phyloP scores from a whole-genome alignment of 2,888 invertebrate genomes.

The Drosophila macrothrix region DNA sequence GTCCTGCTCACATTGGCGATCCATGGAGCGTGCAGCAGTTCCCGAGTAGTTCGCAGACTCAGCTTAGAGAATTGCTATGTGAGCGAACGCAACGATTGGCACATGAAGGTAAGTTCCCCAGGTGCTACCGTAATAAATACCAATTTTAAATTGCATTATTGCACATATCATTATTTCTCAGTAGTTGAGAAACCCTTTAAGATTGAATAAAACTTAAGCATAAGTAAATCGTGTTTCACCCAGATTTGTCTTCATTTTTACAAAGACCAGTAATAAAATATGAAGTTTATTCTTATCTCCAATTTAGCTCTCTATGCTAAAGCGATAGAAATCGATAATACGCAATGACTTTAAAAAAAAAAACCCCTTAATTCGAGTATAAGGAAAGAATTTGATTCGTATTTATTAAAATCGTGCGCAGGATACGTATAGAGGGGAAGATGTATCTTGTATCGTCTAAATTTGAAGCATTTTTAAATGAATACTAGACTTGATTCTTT shows the following conservation, averaged over 20 bases:
- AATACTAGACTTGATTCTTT: not conserved
- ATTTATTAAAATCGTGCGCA: not conserved
- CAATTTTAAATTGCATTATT: not conserved
- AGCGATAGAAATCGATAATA: not conserved
- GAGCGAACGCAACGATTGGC: constrained; percentile 44
- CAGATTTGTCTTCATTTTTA: not conserved
- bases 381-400: not conserved
- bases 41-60: constrained; percentile 40
- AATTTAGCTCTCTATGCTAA: not conserved
- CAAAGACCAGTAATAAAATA: not conserved
- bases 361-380: too few species aligned
- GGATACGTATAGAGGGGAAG: too few species aligned
- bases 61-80: constrained; percentile 59
- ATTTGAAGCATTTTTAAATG: not conserved
- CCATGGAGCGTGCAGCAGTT: constrained; percentile 50
- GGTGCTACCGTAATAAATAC: not conserved
- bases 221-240: not conserved
- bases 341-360: too few species aligned
- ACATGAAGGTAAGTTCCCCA: constrained; percentile 48
- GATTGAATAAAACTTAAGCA: not conserved
- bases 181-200: not conserved
- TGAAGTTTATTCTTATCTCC: not conserved
- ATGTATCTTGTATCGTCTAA: not conserved
- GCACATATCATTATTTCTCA: not conserved
- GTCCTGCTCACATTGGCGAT: constrained; percentile 57